Conservation (phyloP, 1,140 invertebrate species). For the Linepithema humile region DNA sequence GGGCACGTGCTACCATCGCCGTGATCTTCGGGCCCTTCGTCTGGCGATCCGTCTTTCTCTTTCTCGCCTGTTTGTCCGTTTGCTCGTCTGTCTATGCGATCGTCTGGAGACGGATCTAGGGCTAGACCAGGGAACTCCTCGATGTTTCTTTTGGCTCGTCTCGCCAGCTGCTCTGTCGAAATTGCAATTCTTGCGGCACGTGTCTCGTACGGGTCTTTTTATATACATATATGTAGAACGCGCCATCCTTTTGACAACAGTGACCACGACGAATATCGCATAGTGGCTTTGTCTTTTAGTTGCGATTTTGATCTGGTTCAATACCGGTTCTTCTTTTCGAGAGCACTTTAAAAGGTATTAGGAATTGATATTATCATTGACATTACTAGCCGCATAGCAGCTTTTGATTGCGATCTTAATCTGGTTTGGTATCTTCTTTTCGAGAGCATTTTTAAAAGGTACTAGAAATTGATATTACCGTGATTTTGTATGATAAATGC, state of each 20-base stretch:
- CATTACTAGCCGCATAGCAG: too few relatives aligned
- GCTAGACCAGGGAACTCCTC: slow-evolving; percentile 63
- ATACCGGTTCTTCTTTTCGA: too few relatives aligned
- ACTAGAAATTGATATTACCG: too few relatives aligned
- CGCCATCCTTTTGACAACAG: not conserved
- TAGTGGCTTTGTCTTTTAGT: not conserved
- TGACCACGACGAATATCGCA: not conserved
- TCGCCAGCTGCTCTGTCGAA: slow-evolving; percentile 75
- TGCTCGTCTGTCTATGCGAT: slow-evolving; percentile 51
- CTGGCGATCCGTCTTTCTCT: slow-evolving; percentile 54
- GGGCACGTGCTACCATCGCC: slow-evolving; percentile 79
- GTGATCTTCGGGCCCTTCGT: slow-evolving; percentile 70
- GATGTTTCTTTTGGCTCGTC: slow-evolving; percentile 61
- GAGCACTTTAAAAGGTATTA: not conserved
- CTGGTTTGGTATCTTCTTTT: too few relatives aligned
- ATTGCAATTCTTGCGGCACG: slow-evolving; percentile 76
- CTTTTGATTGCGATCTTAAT: too few relatives aligned
- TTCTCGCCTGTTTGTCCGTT: slow-evolving; percentile 54
- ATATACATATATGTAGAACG: not conserved
- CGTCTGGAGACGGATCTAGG: slow-evolving; percentile 56
- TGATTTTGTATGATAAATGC: not conserved
- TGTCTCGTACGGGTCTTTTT: slow-evolving; percentile 33
- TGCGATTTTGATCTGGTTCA: not conserved
- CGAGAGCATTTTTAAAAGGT: too few relatives aligned
- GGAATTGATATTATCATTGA: not conserved